Percentiles rank a stretch among this genome's conserved stretches.
These are phyloP conservation scores for Dinoponera quadriceps DNA, from an alignment of 1,140 invertebrate species.

Conservation along the genomic window DNA sequence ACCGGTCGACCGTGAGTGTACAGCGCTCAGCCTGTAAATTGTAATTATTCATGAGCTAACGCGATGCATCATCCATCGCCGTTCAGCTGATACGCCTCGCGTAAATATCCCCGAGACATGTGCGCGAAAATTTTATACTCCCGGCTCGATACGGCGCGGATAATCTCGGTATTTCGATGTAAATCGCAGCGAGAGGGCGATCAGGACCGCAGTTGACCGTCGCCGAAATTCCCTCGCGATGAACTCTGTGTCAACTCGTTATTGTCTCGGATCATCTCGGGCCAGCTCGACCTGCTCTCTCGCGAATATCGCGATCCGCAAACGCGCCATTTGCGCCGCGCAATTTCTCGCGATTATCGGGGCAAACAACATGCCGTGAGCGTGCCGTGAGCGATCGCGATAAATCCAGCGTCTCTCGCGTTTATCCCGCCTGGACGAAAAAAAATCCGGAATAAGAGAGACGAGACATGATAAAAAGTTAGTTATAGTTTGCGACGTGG, in stretches of 20 bases:
- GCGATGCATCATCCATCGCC: slow-evolving; percentile 21
- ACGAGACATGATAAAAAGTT: too few species aligned
- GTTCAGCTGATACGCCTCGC: not conserved
- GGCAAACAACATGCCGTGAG: too few species aligned
- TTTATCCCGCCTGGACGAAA: too few species aligned
- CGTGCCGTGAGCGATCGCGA: too few species aligned
- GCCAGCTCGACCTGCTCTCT: not conserved
- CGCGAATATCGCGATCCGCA: too few species aligned
- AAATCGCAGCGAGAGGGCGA: not conserved
- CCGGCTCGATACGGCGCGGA: not conserved
- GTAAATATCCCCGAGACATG: slow-evolving; percentile 15
- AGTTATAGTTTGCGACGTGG: too few species aligned
- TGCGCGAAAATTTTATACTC: not conserved
- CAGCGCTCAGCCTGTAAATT: slow-evolving; percentile 9
- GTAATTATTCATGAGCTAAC: slow-evolving; percentile 48
- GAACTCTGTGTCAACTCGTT: not conserved
- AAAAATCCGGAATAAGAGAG: too few species aligned
- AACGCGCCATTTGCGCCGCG: too few species aligned
- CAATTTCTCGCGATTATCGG: too few species aligned
- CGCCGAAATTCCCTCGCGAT: not conserved
- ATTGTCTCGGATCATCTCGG: not conserved
- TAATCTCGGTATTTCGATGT: slow-evolving; percentile 21
- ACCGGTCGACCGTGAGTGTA: slow-evolving; percentile 12
- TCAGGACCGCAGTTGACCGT: too few species aligned
- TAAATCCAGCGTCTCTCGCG: too few species aligned